A percentile compares a stretch with the other conserved stretches of the same genome.
These are phyloP conservation scores for Aeoliscus strigatus DNA, from an alignment of 2,797 vertebrate genomes.

Conservation along the genomic window DNA sequence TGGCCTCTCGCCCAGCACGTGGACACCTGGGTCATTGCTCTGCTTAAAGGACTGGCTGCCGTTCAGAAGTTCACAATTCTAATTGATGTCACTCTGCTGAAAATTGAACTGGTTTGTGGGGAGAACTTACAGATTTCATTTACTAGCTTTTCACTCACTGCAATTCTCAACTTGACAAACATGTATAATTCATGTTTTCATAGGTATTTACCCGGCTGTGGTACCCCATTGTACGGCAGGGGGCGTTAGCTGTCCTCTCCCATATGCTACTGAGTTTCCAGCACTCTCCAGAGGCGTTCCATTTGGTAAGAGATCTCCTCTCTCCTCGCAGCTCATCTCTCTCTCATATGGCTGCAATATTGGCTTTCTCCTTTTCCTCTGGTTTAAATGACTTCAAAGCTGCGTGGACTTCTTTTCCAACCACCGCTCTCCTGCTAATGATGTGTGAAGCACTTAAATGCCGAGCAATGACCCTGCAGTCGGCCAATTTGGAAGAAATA, in stretches of 20 bases:
- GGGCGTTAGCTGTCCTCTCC: slow-evolving; percentile 92
- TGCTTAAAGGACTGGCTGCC: slow-evolving; percentile 92
- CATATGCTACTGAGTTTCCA: slow-evolving; percentile 99
- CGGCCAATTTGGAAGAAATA: slow-evolving; percentile 44
- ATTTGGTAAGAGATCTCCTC: slow-evolving; percentile 82
- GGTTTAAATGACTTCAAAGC: slow-evolving; percentile 52
- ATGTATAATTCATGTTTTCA: too few species aligned
- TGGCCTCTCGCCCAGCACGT: slow-evolving; percentile 98
- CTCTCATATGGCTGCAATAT: slow-evolving; percentile 39
- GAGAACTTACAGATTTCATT: slow-evolving; percentile 1
- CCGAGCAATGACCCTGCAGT: slow-evolving; percentile 40
- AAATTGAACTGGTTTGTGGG: slow-evolving; percentile 91
- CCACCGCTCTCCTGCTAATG: slow-evolving; percentile 35
- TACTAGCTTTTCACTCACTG: too few species aligned
- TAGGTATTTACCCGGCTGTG: slow-evolving; percentile 96
- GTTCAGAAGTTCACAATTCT: slow-evolving; percentile 99
- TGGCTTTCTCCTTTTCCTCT: slow-evolving; percentile 48
- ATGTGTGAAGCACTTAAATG: slow-evolving; percentile 53
- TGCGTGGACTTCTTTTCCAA: slow-evolving; percentile 32
- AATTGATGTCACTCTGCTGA: slow-evolving; percentile 95
- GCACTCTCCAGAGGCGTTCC: slow-evolving; percentile 98
- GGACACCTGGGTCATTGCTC: slow-evolving; percentile 94
- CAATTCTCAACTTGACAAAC: too few species aligned
- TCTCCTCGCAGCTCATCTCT: slow-evolving; percentile 47
- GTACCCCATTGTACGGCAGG: slow-evolving; percentile 96